Conservation (phyloP, 2,797 vertebrate species). For the Thamnophis elegans region DNA sequence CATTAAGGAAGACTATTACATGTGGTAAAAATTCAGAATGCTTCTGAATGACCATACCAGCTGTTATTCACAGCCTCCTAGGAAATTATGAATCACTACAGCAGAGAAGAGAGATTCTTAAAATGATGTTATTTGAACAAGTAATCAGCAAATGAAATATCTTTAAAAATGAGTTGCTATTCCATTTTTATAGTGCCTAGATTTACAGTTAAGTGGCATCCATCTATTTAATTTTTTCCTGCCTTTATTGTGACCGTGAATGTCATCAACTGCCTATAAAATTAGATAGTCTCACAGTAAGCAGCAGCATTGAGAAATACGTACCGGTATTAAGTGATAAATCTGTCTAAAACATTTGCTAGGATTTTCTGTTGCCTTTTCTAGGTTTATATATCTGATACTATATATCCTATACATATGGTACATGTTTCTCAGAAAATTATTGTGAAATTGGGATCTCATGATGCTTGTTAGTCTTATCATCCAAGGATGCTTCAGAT, state of each 20-base stretch:
- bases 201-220: not conserved
- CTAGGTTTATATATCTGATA: not conserved
- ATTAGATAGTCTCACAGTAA: not conserved
- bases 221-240: not conserved
- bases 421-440: not conserved
- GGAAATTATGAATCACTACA: constrained; percentile 29
- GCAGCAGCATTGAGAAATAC: not conserved
- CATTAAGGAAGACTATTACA: constrained; percentile 47
- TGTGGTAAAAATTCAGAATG: constrained; percentile 23
- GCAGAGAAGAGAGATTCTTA: not conserved
- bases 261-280: not conserved
- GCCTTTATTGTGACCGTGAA: not conserved
- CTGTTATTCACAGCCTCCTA: constrained; percentile 29
- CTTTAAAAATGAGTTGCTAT: not conserved
- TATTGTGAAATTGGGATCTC: not conserved
- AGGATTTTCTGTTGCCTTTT: not conserved
- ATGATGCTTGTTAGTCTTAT: not conserved
- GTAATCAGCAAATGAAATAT: constrained; percentile 18
- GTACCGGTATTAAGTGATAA: not conserved
- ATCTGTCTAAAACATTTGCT: not conserved
- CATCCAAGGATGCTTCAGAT: not conserved
- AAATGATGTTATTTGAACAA: not conserved
- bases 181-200: not conserved
- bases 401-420: not conserved
- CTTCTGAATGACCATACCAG: constrained; percentile 32